phyloP scores from a whole-genome alignment of 2,113 vertebrate species.

The Leuciscus idus region DNA sequence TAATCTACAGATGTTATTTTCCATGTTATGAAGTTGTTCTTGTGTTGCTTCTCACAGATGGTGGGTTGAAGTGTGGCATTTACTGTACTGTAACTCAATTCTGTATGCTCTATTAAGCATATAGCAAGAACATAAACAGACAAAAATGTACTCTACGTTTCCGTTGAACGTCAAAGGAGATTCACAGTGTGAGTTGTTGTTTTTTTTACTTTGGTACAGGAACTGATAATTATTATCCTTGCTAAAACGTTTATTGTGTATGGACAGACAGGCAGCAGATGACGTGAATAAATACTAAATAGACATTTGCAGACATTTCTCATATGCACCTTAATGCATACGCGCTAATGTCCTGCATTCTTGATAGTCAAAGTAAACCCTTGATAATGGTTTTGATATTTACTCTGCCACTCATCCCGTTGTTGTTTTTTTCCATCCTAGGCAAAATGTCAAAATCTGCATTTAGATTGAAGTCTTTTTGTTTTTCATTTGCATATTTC shows the following conservation, averaged over 20 bases:
- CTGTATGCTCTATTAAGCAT: conserved; percentile 18
- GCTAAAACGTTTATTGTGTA: not conserved
- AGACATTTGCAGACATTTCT: not conserved
- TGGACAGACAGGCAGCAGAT: not conserved
- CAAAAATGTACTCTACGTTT: not conserved
- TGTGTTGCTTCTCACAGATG: conserved; percentile 15
- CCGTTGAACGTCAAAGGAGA: not conserved
- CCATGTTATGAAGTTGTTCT: not conserved
- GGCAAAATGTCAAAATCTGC: conserved; percentile 78
- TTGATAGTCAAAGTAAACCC: conserved; percentile 6
- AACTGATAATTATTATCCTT: not conserved
- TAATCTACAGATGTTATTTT: not conserved
- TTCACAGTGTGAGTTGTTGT: not conserved
- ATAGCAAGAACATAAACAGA: conserved; percentile 20
- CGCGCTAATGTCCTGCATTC: not conserved
- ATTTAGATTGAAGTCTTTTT: conserved; percentile 73
- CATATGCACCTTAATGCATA: not conserved
- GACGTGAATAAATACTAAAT: not conserved
- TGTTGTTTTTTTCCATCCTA: conserved; percentile 28
- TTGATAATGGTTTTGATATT: conserved; percentile 23
- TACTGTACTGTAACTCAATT: conserved; percentile 10
- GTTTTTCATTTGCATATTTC: conserved; percentile 72
- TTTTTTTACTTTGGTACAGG: not conserved
- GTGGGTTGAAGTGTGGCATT: not conserved
- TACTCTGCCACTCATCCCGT: conserved; percentile 10